Conservation (phyloP, 2,797 vertebrate species). For the Manis pentadactyla region DNA sequence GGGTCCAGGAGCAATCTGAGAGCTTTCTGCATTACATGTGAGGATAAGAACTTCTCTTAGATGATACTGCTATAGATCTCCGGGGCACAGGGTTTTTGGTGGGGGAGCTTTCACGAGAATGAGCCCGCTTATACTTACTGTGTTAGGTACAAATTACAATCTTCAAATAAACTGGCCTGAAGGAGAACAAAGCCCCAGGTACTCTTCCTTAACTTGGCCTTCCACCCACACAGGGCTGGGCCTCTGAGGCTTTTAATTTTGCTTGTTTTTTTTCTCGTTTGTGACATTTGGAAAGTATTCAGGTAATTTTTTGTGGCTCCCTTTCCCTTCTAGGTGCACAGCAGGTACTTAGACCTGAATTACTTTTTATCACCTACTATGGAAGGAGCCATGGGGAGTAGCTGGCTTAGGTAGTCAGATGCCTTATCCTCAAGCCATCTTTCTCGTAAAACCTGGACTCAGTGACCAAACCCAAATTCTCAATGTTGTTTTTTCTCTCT, state of each 20-base stretch:
- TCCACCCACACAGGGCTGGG: background rate
- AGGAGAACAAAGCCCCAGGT: background rate
- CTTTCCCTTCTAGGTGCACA: background rate
- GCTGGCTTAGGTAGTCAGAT: background rate
- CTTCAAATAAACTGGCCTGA: background rate
- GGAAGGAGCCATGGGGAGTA: background rate
- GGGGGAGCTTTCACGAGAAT: background rate
- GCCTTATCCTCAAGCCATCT: background rate
- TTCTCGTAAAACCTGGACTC: background rate
- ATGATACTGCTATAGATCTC: background rate
- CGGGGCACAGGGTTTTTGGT: background rate
- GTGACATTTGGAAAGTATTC: background rate
- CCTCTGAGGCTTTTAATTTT: background rate
- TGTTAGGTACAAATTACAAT: background rate
- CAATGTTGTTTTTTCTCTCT: constrained; percentile 61
- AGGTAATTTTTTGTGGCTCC: background rate
- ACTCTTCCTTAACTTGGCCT: background rate
- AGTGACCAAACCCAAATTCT: constrained; percentile 35
- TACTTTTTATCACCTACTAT: background rate
- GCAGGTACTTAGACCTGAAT: background rate
- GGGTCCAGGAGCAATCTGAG: background rate
- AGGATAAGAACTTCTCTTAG: background rate
- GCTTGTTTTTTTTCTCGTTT: background rate
- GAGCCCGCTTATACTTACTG: background rate
- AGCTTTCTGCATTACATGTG: background rate